Evolutionary conservation across 2,888 invertebrate species (phyloP).

Genomic region (Polymixis lichenea): DNA sequence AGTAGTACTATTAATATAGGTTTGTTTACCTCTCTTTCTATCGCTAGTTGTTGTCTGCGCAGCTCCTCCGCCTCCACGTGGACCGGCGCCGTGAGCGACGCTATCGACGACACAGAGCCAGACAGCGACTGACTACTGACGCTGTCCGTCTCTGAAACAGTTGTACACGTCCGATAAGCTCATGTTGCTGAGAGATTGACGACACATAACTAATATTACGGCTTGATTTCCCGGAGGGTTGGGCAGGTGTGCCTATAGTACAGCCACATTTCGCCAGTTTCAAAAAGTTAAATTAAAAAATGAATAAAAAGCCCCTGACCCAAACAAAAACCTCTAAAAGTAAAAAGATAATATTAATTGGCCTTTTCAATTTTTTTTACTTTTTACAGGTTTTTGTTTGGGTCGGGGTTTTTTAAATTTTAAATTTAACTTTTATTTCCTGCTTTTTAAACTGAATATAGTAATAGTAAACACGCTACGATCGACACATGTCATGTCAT

Average conservation of each 20-base stretch:
- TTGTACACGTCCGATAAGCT: neutral
- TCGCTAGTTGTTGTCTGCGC: constrained; percentile 84
- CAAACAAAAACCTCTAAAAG: too few species aligned
- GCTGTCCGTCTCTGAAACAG: constrained; percentile 65
- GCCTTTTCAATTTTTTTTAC: too few species aligned
- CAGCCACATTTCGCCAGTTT: neutral
- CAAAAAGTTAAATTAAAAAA: too few species aligned
- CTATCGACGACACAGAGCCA: constrained; percentile 61
- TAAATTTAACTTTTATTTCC: too few species aligned
- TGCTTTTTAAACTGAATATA: too few species aligned
- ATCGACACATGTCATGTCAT: too few species aligned
- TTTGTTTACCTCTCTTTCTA: constrained; percentile 83
- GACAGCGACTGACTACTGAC: constrained; percentile 66
- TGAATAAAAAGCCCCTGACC: too few species aligned
- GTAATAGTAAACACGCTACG: too few species aligned
- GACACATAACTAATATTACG: neutral
- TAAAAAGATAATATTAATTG: too few species aligned
- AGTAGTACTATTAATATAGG: neutral
- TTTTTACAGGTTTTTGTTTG: too few species aligned
- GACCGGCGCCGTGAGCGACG: constrained; percentile 72
- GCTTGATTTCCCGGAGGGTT: neutral
- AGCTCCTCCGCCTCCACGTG: constrained; percentile 84
- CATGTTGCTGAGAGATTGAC: neutral
- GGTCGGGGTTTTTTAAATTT: too few species aligned
- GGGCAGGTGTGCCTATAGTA: neutral